Evolutionary conservation across 2,113 vertebrate genomes (phyloP), one percentile per base, ranked within the genome.

Genomic region (Eira barbara): DNA sequence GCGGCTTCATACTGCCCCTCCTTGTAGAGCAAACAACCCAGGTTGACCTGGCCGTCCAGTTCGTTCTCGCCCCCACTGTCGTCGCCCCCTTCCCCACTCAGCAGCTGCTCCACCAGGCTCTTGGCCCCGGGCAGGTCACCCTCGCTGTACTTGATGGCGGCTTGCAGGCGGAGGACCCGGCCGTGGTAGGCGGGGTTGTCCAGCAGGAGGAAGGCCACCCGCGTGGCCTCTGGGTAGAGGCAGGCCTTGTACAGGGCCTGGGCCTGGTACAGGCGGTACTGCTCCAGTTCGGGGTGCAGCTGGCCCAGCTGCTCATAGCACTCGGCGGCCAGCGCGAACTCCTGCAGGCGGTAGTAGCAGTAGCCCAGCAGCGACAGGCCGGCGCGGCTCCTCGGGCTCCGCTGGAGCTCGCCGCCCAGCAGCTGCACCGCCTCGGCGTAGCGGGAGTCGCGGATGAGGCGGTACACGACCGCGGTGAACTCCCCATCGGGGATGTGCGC

Each of bases 321-420:
- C 93, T 99, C 99, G 2, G 99, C 99, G 6, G 99, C 99, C 90
- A 98, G 99, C 88, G 95, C 97, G 98, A 99, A 99, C 97, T 99
- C 99, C 99, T 99, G 99, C 97, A 99, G 98, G 98, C 99, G 99
- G 97, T 99, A 99, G 98, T 99, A 99, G 98, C 99, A 99, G 98
- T 99, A 99, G 80, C 99, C 99, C 95, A 99, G 99, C 59, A 99
- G 99, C 45, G 99, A 99, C 27, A 99, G 98, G 3, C 99, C 99
- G 1, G 99, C 99, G 95, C 99, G 98, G 84, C 99, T 99, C 98
- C 99, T 99, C 0, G 98, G 97, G 97, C 99, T 99, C 95, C 99
- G 99, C 97, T 99, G 99, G 85, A 99, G 98, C 98, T 99, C 99
- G 25, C 99, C 98, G 97, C 98, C 99, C 23, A 99, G 98, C 96